phyloP scores from a whole-genome alignment of 1,140 invertebrate species.

The Trachymyrmex septentrionalis region DNA sequence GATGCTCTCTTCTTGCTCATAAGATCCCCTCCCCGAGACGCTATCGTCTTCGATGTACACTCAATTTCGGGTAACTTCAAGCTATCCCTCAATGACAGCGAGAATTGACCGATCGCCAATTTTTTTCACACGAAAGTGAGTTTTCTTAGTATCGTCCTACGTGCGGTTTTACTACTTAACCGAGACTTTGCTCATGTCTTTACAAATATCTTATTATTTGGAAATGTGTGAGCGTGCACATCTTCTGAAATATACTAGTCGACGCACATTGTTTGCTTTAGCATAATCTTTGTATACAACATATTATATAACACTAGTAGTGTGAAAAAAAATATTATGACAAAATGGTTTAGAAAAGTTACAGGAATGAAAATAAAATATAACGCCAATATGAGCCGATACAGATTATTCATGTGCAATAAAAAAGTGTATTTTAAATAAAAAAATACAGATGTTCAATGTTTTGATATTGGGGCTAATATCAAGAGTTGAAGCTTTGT shows the following conservation, averaged over 20 bases:
- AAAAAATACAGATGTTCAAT: no score
- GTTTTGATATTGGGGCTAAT: no score
- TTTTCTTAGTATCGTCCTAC: neutral
- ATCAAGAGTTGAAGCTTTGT: no score
- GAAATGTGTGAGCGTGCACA: neutral
- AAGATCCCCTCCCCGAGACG: neutral
- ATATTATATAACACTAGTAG: constrained; percentile 28
- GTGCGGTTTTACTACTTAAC: neutral
- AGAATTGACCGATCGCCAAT: constrained; percentile 34
- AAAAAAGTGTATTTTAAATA: no score
- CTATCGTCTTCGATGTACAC: constrained; percentile 23
- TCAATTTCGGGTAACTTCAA: constrained; percentile 28
- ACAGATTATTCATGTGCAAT: no score
- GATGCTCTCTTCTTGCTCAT: neutral
- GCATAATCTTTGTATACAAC: neutral
- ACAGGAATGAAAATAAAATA: no score
- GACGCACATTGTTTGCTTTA: neutral
- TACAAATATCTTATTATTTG: neutral
- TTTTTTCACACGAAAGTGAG: constrained; percentile 14
- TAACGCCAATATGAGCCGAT: no score
- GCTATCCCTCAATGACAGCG: constrained; percentile 9
- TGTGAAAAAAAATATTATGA: neutral
- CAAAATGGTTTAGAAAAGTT: constrained; percentile 1
- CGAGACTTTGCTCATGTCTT: neutral
- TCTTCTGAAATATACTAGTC: neutral